Evolutionary conservation across 2,888 invertebrate genomes (phyloP).

Genomic region (Sarcophaga caerulescens): DNA sequence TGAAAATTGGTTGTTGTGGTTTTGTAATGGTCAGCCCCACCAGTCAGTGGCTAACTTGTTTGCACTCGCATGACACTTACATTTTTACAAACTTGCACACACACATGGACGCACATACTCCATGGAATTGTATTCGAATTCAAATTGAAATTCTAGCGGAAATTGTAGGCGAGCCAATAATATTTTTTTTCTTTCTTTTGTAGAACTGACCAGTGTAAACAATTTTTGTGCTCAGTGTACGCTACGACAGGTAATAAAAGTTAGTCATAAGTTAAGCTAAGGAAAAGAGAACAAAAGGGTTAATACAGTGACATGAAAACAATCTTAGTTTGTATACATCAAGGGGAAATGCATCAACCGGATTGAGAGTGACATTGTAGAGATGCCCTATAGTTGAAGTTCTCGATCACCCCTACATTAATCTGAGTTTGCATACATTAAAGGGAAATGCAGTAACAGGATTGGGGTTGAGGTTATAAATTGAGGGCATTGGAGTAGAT

Average conservation of each 20-base stretch:
- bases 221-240: neutral
- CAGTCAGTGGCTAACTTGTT: conserved; percentile 12
- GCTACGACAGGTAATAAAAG: neutral
- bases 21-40: neutral
- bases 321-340: no score
- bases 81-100: neutral
- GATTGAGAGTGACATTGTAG: no score
- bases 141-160: conserved; percentile 51
- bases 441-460: no score
- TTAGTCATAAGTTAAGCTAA: neutral
- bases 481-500: no score
- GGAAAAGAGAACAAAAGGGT: neutral
- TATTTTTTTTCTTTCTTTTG: neutral
- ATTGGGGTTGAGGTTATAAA: no score
- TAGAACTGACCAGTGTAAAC: conserved; percentile 1
- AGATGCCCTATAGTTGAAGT: no score
- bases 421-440: no score
- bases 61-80: conserved; percentile 22
- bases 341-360: no score
- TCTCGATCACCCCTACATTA: no score
- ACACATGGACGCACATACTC: neutral
- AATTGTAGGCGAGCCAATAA: conserved; percentile 53
- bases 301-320: no score
- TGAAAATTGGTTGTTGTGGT: conserved; percentile 36
- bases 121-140: conserved; percentile 22